Evolutionary conservation across 2,113 vertebrate species (phyloP).

Genomic region (Cyrtonyx montezumae): DNA sequence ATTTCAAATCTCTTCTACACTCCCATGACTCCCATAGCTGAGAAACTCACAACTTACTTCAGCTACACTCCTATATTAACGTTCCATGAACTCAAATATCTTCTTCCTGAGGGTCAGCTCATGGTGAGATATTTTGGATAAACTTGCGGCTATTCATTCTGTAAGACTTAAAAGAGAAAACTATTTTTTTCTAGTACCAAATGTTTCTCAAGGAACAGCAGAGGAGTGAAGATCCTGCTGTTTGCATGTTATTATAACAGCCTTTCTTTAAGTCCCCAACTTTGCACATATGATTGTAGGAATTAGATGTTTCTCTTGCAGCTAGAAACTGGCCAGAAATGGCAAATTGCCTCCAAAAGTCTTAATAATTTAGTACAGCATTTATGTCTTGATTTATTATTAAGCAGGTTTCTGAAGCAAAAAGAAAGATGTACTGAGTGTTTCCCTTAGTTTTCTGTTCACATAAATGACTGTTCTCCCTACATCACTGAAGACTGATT

Average conservation of each 20-base stretch:
- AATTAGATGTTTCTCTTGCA: neutral
- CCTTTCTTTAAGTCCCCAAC: neutral
- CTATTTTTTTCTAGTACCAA: neutral
- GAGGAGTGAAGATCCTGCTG: neutral
- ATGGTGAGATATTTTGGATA: neutral
- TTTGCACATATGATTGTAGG: neutral
- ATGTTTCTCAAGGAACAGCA: neutral
- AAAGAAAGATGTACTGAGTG: neutral
- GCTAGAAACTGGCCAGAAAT: neutral
- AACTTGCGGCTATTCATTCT: neutral
- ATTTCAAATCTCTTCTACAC: neutral
- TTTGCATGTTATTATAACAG: neutral
- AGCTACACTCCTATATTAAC: neutral
- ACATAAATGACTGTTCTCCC: neutral
- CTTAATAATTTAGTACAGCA: neutral
- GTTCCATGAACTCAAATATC: neutral
- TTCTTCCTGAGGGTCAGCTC: neutral
- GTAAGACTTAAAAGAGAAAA: neutral
- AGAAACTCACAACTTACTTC: neutral
- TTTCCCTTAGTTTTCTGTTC: neutral
- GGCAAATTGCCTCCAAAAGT: neutral
- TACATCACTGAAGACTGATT: neutral
- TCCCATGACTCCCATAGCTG: neutral
- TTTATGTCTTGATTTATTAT: accelerated
- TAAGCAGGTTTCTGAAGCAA: neutral